Percentiles rank a stretch among this genome's conserved stretches.
phyloP scores from a whole-genome alignment of 2,113 vertebrate species.

The Scomber japonicus region DNA sequence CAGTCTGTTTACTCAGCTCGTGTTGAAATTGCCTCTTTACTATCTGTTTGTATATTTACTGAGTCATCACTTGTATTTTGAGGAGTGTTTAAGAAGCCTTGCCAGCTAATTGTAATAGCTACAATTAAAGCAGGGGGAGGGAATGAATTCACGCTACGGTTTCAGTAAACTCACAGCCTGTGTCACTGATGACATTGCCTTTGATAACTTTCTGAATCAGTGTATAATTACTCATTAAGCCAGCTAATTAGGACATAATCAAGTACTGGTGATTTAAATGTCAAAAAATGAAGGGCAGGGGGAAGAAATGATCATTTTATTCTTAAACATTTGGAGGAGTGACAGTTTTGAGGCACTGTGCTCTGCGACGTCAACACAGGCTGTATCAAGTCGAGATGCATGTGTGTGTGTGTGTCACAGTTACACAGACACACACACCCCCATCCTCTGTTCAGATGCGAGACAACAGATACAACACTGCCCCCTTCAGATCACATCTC shows the following conservation, averaged over 20 bases:
- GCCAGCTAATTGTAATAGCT: conserved; percentile 52
- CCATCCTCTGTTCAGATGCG: accelerated
- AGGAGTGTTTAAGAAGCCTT: background rate
- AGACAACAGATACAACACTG: conserved; percentile 54
- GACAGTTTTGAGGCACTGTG: background rate
- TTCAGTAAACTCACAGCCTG: conserved; percentile 36
- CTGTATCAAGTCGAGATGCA: background rate
- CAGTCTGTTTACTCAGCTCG: background rate
- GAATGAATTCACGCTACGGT: background rate
- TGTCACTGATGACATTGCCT: conserved; percentile 51
- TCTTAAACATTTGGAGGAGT: conserved; percentile 5
- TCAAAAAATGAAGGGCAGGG: conserved; percentile 39
- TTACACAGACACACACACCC: background rate
- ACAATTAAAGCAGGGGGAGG: conserved; percentile 37
- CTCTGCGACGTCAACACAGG: too few relatives aligned
- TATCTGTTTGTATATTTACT: conserved; percentile 12
- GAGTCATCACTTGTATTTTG: conserved; percentile 22
- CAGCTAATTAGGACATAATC: conserved; percentile 60
- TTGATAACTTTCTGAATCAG: conserved; percentile 47
- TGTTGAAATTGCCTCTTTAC: background rate
- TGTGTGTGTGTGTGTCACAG: background rate
- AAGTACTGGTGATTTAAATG: conserved; percentile 42
- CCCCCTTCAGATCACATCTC: conserved; percentile 52
- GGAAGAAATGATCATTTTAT: background rate
- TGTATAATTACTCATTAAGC: conserved; percentile 59